Evolutionary conservation across 2,113 vertebrate genomes (phyloP).

Genomic region (Harpagus bidentatus): DNA sequence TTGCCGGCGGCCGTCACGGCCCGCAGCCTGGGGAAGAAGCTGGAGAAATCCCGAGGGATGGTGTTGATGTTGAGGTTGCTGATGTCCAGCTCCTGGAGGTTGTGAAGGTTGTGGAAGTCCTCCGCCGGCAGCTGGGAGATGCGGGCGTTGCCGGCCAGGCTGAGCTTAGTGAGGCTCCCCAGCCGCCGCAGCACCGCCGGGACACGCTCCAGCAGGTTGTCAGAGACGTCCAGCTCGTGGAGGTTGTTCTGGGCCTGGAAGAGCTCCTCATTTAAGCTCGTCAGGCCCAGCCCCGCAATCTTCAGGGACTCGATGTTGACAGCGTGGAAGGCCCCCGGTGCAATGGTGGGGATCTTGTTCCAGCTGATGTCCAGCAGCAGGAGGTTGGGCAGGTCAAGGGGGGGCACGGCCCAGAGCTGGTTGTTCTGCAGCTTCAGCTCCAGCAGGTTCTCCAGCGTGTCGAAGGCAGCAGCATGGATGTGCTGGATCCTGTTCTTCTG

Average conservation of each 20-base stretch:
- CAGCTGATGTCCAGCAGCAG: conserved; percentile 90
- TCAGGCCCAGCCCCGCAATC: conserved; percentile 84
- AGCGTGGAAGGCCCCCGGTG: conserved; percentile 72
- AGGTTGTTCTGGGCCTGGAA: conserved; percentile 83
- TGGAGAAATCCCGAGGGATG: conserved; percentile 82
- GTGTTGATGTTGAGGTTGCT: conserved; percentile 89
- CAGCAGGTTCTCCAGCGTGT: conserved; percentile 81
- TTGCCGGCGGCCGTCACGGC: conserved; percentile 85
- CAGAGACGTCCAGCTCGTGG: conserved; percentile 88
- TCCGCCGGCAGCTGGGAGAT: conserved; percentile 81
- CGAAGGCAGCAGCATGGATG: conserved; percentile 86
- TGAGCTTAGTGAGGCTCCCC: conserved; percentile 81
- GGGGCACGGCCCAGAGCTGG: conserved; percentile 77
- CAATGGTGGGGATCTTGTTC: conserved; percentile 78
- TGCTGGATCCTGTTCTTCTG: conserved; percentile 84
- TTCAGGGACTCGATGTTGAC: conserved; percentile 87
- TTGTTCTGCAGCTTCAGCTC: conserved; percentile 95
- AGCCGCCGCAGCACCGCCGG: conserved; percentile 75
- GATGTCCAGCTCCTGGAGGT: conserved; percentile 89
- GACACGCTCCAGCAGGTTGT: conserved; percentile 82
- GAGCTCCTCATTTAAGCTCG: conserved; percentile 77
- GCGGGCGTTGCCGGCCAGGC: conserved; percentile 82
- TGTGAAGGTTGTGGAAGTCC: conserved; percentile 78
- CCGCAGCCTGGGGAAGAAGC: conserved; percentile 81
- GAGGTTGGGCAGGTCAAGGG: conserved; percentile 81